Conservation (phyloP, 2,113 vertebrate species). For the Microtus oregoni region DNA sequence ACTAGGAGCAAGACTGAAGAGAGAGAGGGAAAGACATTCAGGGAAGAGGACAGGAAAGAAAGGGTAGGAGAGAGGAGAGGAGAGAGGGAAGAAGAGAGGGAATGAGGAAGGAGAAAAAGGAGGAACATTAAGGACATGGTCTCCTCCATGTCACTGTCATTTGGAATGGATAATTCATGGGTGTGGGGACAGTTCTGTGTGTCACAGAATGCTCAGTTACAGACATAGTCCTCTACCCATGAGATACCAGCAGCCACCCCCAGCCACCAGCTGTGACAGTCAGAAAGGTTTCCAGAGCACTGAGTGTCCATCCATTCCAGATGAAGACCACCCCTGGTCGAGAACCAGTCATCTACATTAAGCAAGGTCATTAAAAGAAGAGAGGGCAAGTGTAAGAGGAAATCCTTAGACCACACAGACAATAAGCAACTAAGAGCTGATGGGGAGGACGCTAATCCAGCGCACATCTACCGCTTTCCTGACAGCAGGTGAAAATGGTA, state of each 20-base stretch:
- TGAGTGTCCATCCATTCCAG: neutral
- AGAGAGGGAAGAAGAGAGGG: neutral
- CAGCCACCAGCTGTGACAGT: neutral
- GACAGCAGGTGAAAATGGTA: neutral
- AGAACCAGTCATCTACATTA: neutral
- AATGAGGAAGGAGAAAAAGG: accelerated
- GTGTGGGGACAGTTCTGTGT: neutral
- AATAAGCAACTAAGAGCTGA: neutral
- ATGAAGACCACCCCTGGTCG: neutral
- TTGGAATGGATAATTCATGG: neutral
- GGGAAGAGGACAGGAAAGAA: accelerated
- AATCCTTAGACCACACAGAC: neutral
- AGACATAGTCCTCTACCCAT: neutral
- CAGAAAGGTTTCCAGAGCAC: neutral
- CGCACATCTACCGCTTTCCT: neutral
- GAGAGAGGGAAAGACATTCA: too few relatives aligned
- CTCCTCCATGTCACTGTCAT: neutral
- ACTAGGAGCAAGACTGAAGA: neutral
- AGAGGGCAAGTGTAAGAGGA: constrained; percentile 8
- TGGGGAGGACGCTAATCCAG: neutral
- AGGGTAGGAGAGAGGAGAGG: neutral
- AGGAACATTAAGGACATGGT: neutral
- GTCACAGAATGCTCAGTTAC: neutral
- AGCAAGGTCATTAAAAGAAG: constrained; percentile 15
- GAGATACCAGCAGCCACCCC: neutral